Evolutionary conservation across 2,797 vertebrate species (phyloP).

Genomic region (Rallus crepitans): DNA sequence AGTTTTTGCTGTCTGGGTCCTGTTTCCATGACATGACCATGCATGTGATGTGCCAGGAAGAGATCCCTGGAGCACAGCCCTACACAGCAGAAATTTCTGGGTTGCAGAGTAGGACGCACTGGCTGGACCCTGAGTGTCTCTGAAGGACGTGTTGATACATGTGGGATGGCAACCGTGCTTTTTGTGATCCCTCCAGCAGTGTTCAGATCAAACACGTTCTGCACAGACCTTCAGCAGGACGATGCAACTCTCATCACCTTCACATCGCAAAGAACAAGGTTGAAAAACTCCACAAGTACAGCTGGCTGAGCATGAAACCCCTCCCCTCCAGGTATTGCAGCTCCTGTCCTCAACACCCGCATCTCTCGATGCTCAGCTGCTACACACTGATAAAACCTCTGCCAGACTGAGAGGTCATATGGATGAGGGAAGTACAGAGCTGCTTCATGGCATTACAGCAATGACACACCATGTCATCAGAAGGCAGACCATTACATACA

Average conservation of each 20-base stretch:
- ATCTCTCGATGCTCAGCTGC: not conserved
- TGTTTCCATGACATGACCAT: not conserved
- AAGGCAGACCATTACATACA: not conserved
- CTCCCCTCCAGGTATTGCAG: not conserved
- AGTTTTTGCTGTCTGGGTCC: not conserved
- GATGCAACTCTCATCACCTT: not conserved
- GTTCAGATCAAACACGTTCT: fast-evolving
- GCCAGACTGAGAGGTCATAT: fast-evolving
- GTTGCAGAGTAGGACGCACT: fast-evolving
- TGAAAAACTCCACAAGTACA: not conserved
- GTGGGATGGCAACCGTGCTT: not conserved
- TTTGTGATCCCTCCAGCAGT: not conserved
- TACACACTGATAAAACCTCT: not conserved
- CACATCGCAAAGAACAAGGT: not conserved
- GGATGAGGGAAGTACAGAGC: fast-evolving
- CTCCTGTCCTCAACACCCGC: fast-evolving
- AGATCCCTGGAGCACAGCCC: not conserved
- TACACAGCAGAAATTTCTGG: not conserved
- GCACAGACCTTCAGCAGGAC: not conserved
- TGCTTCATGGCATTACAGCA: not conserved
- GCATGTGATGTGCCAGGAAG: not conserved
- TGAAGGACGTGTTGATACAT: not conserved
- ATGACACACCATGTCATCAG: fast-evolving
- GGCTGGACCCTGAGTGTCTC: not conserved
- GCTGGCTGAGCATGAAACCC: fast-evolving